Percentiles rank a stretch among this genome's conserved stretches.
Evolutionary conservation across 2,888 invertebrate genomes (phyloP).

Genomic region (Meiosimyza platycephala): DNA sequence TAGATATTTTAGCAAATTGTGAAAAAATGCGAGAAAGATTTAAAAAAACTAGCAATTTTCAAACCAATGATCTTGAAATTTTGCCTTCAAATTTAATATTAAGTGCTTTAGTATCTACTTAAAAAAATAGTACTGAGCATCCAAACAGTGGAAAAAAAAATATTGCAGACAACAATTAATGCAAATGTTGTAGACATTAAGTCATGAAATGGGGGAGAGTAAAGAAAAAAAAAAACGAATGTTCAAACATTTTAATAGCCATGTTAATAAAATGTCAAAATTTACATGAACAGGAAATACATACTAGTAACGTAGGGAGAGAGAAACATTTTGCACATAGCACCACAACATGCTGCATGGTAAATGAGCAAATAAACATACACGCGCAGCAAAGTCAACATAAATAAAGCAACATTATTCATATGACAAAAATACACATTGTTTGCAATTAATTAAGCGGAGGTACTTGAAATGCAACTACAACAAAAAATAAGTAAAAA

Average conservation of each 20-base stretch:
- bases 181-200: no score
- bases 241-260: slow-evolving; percentile 14
- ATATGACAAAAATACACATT: slow-evolving; percentile 30
- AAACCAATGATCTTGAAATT: no score
- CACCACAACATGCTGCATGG: background rate
- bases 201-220: background rate
- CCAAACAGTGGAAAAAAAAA: no score
- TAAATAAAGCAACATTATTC: slow-evolving; percentile 23
- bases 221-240: background rate
- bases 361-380: background rate
- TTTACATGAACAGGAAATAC: background rate
- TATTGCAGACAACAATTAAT: no score
- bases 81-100: no score
- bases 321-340: background rate
- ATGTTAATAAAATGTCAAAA: slow-evolving; percentile 25
- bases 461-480: background rate
- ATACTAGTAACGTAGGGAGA: background rate
- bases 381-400: background rate
- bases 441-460: slow-evolving; percentile 33
- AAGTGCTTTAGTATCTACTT: no score
- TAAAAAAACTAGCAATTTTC: no score
- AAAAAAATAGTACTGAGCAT: no score
- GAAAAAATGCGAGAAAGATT: no score
- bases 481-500: background rate
- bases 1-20: no score